Evolutionary conservation across 2,797 vertebrate species (phyloP), one percentile per base, ranked within the genome.

Genomic region (Scarus forsteni): DNA sequence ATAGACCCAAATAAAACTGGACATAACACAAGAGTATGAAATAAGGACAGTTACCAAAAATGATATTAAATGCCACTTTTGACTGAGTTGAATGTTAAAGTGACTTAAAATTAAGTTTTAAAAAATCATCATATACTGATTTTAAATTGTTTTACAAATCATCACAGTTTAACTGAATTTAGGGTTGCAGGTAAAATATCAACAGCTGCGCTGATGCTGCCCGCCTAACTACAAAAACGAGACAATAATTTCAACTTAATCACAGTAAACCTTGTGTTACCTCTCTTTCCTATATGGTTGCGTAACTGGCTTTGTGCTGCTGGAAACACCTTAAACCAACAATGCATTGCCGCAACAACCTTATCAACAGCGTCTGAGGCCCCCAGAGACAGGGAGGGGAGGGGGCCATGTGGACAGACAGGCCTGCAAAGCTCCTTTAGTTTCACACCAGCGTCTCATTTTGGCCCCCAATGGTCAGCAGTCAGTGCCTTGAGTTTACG

Each of bases 271-370:
- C 40, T 10, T 6, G 7, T 70, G 54, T 61, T 54, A 57, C 60
- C 69, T 67, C 40, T 13, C 27, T 40, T 7, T 52, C 53, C 51
- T 14, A 13, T 35, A 14, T 52, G 10, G 27, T 87, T 91, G 45
- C 16, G 75, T 79, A 85, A 89, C 55, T 58, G 70, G 52, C 58
- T 66, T 59, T 73, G 58, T 46, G 53, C 64, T 77, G 61, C 61
- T 83, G 69, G 60, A 79, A 80, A 83, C 68, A 81, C 57, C 52
- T 79, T 62, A 57, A 86, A 70, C 66, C 59, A 87, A 79, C 77
- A 75, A 12, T 50, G 39, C 27, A 66, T 66, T 74, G 73, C 62
- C 40, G 35, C 59, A 36, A 46, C 46, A 38, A 57, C 14, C 10
- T 66, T 74, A 86, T 83, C 39, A 6, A 54, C 27, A 34, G 6